These are phyloP conservation scores for Drosophila asahinai DNA, from an alignment of 1,140 invertebrate species.

Conservation along the genomic window DNA sequence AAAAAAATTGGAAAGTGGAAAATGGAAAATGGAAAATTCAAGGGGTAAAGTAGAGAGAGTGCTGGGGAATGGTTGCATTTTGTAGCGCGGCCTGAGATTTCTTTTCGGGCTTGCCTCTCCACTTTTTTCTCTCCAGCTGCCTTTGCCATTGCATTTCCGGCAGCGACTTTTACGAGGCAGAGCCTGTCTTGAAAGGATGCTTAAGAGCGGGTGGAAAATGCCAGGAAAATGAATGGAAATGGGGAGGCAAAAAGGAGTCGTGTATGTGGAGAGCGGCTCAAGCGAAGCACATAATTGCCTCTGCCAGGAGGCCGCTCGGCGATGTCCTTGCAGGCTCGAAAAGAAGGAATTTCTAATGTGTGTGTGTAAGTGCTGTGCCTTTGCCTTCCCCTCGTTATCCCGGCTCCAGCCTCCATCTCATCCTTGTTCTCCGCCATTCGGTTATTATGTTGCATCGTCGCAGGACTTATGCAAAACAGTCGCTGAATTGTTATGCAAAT, in stretches of 20 bases:
- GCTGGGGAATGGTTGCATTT: slow-evolving; percentile 21
- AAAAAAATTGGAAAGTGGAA: slow-evolving; percentile 12
- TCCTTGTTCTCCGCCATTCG: slow-evolving; percentile 13
- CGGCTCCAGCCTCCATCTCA: slow-evolving; percentile 9
- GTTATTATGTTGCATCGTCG: slow-evolving; percentile 79
- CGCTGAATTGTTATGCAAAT: slow-evolving; percentile 83
- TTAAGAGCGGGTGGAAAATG: slow-evolving; percentile 11
- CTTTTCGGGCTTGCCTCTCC: slow-evolving; percentile 17
- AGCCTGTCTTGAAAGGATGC: slow-evolving; percentile 58
- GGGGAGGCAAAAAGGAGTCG: slow-evolving; percentile 14
- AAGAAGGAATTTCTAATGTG: slow-evolving; percentile 82
- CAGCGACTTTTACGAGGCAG: slow-evolving; percentile 70
- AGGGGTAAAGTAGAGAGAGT: neutral
- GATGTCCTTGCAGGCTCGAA: slow-evolving; percentile 50
- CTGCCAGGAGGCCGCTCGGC: slow-evolving; percentile 47
- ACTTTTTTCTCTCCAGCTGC: slow-evolving; percentile 27
- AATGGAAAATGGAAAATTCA: neutral
- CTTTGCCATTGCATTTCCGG: slow-evolving; percentile 69
- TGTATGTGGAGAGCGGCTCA: slow-evolving; percentile 61
- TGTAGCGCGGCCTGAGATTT: slow-evolving; percentile 63
- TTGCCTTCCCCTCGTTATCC: slow-evolving; percentile 7
- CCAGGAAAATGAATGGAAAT: slow-evolving; percentile 13
- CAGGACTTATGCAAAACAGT: slow-evolving; percentile 83
- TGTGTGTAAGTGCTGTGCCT: slow-evolving; percentile 69
- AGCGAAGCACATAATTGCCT: slow-evolving; percentile 83